A percentile compares a stretch with the other conserved stretches of the same genome.
These are phyloP conservation scores for Oplegnathus fasciatus DNA, from an alignment of 2,113 vertebrate species.

Conservation along the genomic window DNA sequence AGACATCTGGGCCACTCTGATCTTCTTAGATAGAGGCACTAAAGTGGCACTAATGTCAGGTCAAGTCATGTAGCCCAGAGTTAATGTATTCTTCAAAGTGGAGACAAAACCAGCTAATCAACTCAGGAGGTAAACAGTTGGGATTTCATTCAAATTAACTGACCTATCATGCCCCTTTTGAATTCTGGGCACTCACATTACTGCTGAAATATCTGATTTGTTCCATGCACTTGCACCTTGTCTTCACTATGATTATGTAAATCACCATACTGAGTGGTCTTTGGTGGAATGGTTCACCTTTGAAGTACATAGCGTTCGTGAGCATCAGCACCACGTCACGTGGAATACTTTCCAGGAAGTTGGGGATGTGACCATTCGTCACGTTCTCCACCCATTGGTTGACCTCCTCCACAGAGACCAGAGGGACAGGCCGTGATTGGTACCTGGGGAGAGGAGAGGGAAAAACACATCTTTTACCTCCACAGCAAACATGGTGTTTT, in stretches of 20 bases:
- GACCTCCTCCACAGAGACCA: conserved; percentile 86
- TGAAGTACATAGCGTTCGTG: conserved; percentile 92
- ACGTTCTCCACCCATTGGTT: conserved; percentile 91
- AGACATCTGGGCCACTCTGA: too few species aligned
- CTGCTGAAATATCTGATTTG: background rate
- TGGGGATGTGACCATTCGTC: conserved; percentile 88
- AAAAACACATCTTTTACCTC: background rate
- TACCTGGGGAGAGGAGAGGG: conserved; percentile 80
- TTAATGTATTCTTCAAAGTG: background rate
- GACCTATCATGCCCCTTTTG: background rate
- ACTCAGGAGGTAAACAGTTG: background rate
- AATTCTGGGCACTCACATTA: background rate
- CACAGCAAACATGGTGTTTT: background rate
- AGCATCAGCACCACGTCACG: conserved; percentile 87
- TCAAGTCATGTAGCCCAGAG: background rate
- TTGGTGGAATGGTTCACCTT: conserved; percentile 79
- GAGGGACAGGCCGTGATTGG: conserved; percentile 82
- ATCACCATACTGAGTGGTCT: background rate
- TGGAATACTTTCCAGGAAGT: conserved; percentile 89
- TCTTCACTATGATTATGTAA: background rate
- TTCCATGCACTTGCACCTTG: too few species aligned
- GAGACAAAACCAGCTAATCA: background rate
- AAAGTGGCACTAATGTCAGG: background rate
- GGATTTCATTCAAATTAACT: background rate
- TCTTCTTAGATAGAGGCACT: too few species aligned